These are phyloP conservation scores for Perognathus longimembris DNA, from an alignment of 2,113 vertebrate genomes.

Conservation along the genomic window DNA sequence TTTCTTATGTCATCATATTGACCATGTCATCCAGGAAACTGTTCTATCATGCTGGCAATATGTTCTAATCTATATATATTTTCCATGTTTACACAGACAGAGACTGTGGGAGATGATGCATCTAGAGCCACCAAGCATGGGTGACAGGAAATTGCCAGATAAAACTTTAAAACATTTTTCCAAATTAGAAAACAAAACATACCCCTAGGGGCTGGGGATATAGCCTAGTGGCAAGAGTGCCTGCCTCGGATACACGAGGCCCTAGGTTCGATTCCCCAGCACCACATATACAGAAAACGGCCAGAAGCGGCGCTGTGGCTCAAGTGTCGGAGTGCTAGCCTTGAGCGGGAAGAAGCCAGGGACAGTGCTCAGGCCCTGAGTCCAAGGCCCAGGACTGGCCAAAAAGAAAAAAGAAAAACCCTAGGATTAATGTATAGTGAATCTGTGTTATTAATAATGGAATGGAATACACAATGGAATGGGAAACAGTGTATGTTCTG, in stretches of 20 bases:
- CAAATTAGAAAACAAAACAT: conserved; percentile 19
- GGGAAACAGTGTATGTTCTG: background rate
- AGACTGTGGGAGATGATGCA: background rate
- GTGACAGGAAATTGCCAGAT: background rate
- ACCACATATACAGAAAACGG: no score
- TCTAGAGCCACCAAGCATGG: background rate
- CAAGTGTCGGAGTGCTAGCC: no score
- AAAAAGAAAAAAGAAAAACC: no score
- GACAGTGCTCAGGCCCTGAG: no score
- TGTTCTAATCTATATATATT: background rate
- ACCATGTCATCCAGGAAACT: background rate
- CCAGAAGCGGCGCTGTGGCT: no score
- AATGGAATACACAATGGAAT: background rate
- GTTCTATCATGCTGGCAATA: background rate
- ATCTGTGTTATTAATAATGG: background rate
- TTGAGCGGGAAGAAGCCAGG: no score
- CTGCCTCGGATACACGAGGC: no score
- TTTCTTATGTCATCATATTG: background rate
- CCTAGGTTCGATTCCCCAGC: no score
- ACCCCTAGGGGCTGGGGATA: no score
- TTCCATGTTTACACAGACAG: background rate
- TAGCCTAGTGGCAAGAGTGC: no score
- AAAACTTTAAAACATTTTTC: conserved; percentile 20
- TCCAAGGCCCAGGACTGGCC: no score
- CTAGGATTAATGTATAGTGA: background rate